phyloP scores from a whole-genome alignment of 2,888 invertebrate genomes.

The Epicampocera succincta region DNA sequence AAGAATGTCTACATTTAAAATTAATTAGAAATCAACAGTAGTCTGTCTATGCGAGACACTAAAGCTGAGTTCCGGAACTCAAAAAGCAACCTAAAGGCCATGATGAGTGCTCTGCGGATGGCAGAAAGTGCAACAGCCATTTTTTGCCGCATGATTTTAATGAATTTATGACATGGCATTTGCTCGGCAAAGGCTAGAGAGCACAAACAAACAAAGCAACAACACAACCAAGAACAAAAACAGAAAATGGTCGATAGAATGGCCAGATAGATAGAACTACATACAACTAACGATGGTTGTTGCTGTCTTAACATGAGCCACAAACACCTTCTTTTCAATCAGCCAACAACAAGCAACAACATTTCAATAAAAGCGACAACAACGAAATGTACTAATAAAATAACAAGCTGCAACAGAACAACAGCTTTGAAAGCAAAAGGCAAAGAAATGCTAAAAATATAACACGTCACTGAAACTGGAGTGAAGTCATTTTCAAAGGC shows the following conservation, averaged over 20 bases:
- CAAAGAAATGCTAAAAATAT: conserved; percentile 52
- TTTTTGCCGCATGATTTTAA: conserved; percentile 14
- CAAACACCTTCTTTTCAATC: conserved; percentile 60
- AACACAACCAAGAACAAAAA: not conserved
- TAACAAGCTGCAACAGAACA: not conserved
- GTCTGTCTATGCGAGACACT: not conserved
- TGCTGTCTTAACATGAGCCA: conserved; percentile 40
- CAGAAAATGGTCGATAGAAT: conserved; percentile 5
- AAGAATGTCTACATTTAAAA: conserved; percentile 43
- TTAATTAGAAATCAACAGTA: conserved; percentile 49
- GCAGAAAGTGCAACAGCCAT: not conserved
- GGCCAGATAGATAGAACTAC: not conserved
- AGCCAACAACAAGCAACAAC: conserved; percentile 27
- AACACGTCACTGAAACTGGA: conserved; percentile 56
- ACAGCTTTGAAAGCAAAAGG: conserved; percentile 45
- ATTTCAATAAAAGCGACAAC: conserved; percentile 60
- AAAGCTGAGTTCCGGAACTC: conserved; percentile 57
- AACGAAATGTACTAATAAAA: not conserved
- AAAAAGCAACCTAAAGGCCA: conserved; percentile 44
- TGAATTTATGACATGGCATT: conserved; percentile 54
- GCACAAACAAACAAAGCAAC: not conserved
- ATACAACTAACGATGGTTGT: conserved; percentile 1
- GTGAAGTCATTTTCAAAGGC: conserved; percentile 52
- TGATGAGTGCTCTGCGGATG: conserved; percentile 30
- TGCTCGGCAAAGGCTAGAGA: not conserved